Conservation (phyloP, 2,113 vertebrate species). For the Hoplias malabaricus region DNA sequence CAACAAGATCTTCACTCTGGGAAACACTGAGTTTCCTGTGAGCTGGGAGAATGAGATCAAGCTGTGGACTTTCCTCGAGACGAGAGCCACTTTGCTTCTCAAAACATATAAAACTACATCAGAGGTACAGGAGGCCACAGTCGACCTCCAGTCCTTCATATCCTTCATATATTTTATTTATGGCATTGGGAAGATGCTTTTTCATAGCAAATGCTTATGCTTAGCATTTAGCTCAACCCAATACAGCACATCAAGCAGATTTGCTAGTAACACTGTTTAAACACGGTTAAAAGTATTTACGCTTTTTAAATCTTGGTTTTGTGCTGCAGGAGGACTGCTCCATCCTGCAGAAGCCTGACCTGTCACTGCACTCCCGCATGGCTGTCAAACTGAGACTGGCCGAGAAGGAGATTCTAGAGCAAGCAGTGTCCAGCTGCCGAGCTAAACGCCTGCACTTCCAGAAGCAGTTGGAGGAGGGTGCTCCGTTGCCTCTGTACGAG, state of each 20-base stretch:
- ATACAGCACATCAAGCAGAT: too few species aligned
- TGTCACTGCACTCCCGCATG: conserved; percentile 79
- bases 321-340: conserved; percentile 81
- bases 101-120: conserved; percentile 92
- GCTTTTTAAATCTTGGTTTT: neutral
- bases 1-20: conserved; percentile 94
- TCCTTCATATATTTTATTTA: too few species aligned
- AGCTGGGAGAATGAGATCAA: conserved; percentile 98
- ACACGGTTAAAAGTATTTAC: too few species aligned
- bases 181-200: too few species aligned
- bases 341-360: conserved; percentile 78
- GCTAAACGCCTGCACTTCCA: conserved; percentile 78
- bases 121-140: conserved; percentile 67
- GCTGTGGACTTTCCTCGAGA: conserved; percentile 97
- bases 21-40: conserved; percentile 91
- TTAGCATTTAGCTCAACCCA: too few species aligned
- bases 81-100: conserved; percentile 88
- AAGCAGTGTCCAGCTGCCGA: conserved; percentile 77
- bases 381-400: conserved; percentile 89
- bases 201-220: too few species aligned
- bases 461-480: conserved; percentile 78
- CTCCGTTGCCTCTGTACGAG: conserved; percentile 80
- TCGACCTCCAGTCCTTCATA: too few species aligned
- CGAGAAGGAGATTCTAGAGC: conserved; percentile 93
- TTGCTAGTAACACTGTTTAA: too few species aligned